Base-by-base conservation (phyloP, 2,113 vertebrate genomes). In the Leucopternis melanops region DNA sequence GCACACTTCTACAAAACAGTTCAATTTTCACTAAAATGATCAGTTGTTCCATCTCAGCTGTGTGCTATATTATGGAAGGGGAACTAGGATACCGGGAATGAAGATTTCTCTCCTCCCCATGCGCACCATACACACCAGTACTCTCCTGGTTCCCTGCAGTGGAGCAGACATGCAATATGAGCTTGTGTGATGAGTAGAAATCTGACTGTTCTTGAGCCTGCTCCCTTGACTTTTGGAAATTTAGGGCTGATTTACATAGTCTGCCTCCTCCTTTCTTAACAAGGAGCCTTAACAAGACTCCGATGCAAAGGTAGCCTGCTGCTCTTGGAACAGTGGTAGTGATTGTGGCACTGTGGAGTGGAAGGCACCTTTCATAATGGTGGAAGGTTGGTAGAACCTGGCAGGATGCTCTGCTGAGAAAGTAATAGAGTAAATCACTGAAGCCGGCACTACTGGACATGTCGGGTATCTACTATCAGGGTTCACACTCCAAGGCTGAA, bases 321-420 rank as follows among this genome's bases (percentile, higher is more conserved):
- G n/a, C 15, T 55, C n/a, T 45, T 0, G 1, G 61, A 84, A 38
- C 1, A 5, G 50, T 2, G 4, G 31, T 8, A 58, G 6, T 54
- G 63, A 2, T 4, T 54, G 42, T 49, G 42, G 36, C 57, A 65
- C 31, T n/a, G 31, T 22, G 27, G 8, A 32, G 58, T 8, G 5
- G n/a, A 74, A 86, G n/a, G 32, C 61, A 79, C 20, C 29, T 61
- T 75, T 49, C 32, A 27, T 27, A 26, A 36, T 49, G n/a, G 22
- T 3, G 3, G 26, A 74, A 44, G 7, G 7, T 8, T 55, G 54
- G 23, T 65, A 23, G 70, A 57, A 70, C 18, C 32, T 47, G 25
- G 5, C 16, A 74, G 52, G 40, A n/a, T 57, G 6, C 8, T 73
- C 32, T 73, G 34, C 45, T 0, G 1, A 58, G n/a, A 62, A n/a